Percentiles rank a stretch among this genome's conserved stretches.
Evolutionary conservation across 2,797 vertebrate species (phyloP).

Genomic region (Cheracebus regulus): DNA sequence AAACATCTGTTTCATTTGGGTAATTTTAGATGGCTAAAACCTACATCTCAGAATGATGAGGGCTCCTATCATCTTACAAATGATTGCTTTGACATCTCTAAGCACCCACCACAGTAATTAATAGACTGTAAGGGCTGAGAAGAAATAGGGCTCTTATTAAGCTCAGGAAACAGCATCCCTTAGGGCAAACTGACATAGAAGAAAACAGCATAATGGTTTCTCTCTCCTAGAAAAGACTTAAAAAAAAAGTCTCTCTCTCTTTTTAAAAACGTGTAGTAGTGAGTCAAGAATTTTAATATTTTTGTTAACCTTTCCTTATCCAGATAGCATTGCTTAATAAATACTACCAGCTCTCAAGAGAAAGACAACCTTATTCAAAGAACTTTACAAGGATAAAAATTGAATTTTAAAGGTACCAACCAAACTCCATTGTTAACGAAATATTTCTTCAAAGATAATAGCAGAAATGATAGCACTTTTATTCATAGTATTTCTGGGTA

Average conservation of each 20-base stretch:
- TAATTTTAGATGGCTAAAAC: constrained; percentile 66
- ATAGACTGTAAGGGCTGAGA: constrained; percentile 56
- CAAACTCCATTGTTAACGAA: neutral
- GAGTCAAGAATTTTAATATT: constrained; percentile 65
- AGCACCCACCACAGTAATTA: constrained; percentile 61
- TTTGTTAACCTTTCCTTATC: constrained; percentile 64
- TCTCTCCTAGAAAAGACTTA: constrained; percentile 17
- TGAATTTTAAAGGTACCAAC: constrained; percentile 42
- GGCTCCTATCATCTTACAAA: constrained; percentile 59
- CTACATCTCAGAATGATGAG: constrained; percentile 53
- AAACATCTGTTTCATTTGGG: constrained; percentile 68
- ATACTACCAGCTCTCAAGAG: constrained; percentile 33
- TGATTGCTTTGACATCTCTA: constrained; percentile 50
- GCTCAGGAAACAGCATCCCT: constrained; percentile 56
- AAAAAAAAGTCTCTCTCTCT: neutral
- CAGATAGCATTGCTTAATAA: constrained; percentile 50
- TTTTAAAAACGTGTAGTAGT: neutral
- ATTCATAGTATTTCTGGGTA: neutral
- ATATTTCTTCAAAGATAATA: neutral
- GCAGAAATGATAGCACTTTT: constrained; percentile 32
- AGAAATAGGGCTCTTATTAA: constrained; percentile 67
- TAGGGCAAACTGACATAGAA: constrained; percentile 63
- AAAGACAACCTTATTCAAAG: constrained; percentile 47
- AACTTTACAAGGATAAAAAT: constrained; percentile 41
- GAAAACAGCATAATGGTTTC: constrained; percentile 59